phyloP scores from a whole-genome alignment of 2,888 invertebrate species.

The Himalopsyche japonica region DNA sequence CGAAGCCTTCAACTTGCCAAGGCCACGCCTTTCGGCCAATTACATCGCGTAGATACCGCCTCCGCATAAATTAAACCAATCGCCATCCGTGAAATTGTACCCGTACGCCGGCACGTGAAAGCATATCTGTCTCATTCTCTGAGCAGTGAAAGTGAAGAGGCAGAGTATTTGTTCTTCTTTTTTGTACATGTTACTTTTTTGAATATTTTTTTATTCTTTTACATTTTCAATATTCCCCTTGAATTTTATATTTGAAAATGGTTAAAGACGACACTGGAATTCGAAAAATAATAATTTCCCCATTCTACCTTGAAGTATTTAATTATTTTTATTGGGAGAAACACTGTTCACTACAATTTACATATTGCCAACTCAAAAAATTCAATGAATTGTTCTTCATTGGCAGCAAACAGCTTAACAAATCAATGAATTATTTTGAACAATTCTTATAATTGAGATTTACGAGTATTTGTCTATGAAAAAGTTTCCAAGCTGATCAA shows the following conservation, averaged over 20 bases:
- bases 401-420: too few relatives aligned
- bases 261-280: background rate
- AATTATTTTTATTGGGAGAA: too few relatives aligned
- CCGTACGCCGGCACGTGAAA: conserved; percentile 42
- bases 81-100: conserved; percentile 50
- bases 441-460: too few relatives aligned
- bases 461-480: too few relatives aligned
- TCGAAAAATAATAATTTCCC: background rate
- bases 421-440: too few relatives aligned
- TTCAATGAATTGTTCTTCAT: too few relatives aligned
- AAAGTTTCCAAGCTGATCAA: too few relatives aligned
- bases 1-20: conserved; percentile 28
- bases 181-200: background rate
- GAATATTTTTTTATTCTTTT: background rate
- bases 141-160: conserved; percentile 16
- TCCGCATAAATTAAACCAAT: conserved; percentile 45
- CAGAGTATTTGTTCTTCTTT: background rate
- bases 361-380: too few relatives aligned
- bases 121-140: conserved; percentile 37
- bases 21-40: conserved; percentile 57
- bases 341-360: too few relatives aligned
- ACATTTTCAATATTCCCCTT: background rate
- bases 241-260: background rate
- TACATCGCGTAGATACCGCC: conserved; percentile 45
- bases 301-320: too few relatives aligned